Base-by-base conservation (phyloP, 2,888 invertebrate species). In the Bruchidius siliquastri region DNA sequence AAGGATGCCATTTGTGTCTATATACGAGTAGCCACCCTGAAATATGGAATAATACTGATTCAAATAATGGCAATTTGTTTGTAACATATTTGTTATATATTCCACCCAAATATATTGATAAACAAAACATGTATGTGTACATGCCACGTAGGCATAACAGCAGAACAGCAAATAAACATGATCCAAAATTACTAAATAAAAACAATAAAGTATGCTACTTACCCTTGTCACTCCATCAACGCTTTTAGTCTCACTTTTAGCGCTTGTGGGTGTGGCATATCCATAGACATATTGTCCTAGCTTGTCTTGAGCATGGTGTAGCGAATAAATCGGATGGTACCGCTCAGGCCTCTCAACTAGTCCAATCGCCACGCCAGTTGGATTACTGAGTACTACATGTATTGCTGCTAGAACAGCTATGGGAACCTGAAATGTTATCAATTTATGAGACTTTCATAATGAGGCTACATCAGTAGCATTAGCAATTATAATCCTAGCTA, bases 11-110 rank as follows among this genome's bases (percentile, higher is more conserved):
- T 91, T 87, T 22, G 90, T 89, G 83, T 92, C 92, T 72, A 92
- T 89, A 83, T 92, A 93, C 72, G 91, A 91, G 82, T 92, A 92
- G 70, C 90, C 90, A 49, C 92, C 92, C 67, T 89, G 88, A 2
- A 74, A 73, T 26, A 13, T 26, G 8, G 3, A 26, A 26, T 26
- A 26, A 26, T 2, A 26, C 8, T n/a, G n/a, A n/a, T n/a, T n/a
- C n/a, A n/a, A n/a, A n/a, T n/a, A n/a, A n/a, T n/a, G n/a, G n/a
- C n/a, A n/a, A n/a, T n/a, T n/a, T n/a, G n/a, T n/a, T n/a, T n/a
- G n/a, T n/a, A n/a, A n/a, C n/a, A n/a, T n/a, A n/a, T n/a, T n/a
- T n/a, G n/a, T n/a, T n/a, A n/a, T n/a, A n/a, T n/a, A n/a, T n/a
- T n/a, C n/a, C n/a, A n/a, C n/a, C n/a, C n/a, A n/a, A n/a, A n/a